Conservation (phyloP, 2,797 vertebrate species). For the Calcarius lapponicus region DNA sequence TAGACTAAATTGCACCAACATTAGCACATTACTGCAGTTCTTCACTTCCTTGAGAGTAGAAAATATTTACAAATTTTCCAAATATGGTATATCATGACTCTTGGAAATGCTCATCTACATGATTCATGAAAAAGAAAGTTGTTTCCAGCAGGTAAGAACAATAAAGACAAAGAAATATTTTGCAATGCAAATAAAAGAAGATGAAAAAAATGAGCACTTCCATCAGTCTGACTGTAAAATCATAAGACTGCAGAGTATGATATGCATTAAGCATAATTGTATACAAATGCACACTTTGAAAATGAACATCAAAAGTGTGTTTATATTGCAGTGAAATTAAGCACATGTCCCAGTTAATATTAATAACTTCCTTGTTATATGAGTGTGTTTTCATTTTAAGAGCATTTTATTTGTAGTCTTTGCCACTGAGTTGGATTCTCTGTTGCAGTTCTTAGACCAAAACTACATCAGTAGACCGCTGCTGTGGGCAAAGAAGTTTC, state of each 20-base stretch:
- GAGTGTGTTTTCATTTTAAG: conserved; percentile 13
- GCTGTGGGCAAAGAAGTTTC: neutral
- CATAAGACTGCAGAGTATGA: neutral
- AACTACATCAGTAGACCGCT: neutral
- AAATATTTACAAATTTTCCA: conserved; percentile 37
- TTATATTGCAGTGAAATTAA: conserved; percentile 61
- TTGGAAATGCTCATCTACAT: neutral
- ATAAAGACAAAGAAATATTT: conserved; percentile 34
- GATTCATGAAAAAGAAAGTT: conserved; percentile 5
- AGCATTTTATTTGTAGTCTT: neutral
- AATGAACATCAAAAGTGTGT: conserved; percentile 54
- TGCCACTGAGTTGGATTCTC: neutral
- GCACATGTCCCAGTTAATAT: conserved; percentile 47
- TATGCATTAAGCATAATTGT: conserved; percentile 49
- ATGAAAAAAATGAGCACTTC: neutral
- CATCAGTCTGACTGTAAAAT: conserved; percentile 28
- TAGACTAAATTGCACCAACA: conserved; percentile 20
- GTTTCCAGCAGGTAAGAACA: conserved; percentile 37
- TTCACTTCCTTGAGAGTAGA: conserved; percentile 2
- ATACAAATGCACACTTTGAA: conserved; percentile 60
- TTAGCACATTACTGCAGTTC: neutral
- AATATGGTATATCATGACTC: neutral
- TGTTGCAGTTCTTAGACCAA: neutral
- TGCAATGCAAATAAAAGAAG: conserved; percentile 51
- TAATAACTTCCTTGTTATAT: conserved; percentile 29